These are phyloP conservation scores for Drosophila bipectinata DNA, from an alignment of 1,140 invertebrate genomes.

Conservation along the genomic window DNA sequence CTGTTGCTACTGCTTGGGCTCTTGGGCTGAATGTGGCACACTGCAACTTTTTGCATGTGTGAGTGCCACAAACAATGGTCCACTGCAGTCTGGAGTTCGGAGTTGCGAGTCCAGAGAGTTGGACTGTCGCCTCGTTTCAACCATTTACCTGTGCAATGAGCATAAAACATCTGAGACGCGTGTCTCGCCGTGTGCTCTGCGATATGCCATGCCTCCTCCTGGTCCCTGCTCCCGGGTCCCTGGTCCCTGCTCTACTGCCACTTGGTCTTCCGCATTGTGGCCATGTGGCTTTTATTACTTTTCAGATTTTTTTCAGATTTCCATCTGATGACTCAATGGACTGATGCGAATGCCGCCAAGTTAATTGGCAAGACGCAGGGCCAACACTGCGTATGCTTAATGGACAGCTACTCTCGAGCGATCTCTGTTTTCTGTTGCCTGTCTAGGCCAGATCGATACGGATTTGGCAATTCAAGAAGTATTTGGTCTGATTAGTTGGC, in stretches of 20 bases:
- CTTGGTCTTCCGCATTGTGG: slow-evolving; percentile 28
- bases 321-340: slow-evolving; percentile 49
- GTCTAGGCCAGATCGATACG: slow-evolving; percentile 32
- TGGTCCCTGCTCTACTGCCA: neutral
- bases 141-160: slow-evolving; percentile 66
- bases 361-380: slow-evolving; percentile 43
- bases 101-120: slow-evolving; percentile 11
- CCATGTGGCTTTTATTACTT: slow-evolving; percentile 35
- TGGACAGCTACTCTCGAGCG: slow-evolving; percentile 27
- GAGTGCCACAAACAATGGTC: slow-evolving; percentile 46
- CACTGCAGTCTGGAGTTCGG: slow-evolving; percentile 26
- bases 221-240: no score
- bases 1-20: slow-evolving; percentile 21
- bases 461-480: slow-evolving; percentile 17
- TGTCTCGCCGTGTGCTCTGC: slow-evolving; percentile 45
- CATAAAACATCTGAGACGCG: slow-evolving; percentile 63
- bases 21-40: slow-evolving; percentile 38
- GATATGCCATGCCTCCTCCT: slow-evolving; percentile 24
- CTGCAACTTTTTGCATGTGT: slow-evolving; percentile 23
- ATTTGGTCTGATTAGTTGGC: neutral
- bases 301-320: slow-evolving; percentile 15
- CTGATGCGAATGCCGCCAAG: slow-evolving; percentile 21
- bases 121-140: slow-evolving; percentile 36
- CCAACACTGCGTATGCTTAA: slow-evolving; percentile 49
- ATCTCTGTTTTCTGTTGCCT: slow-evolving; percentile 36